These are phyloP conservation scores for Clarias pachynema DNA, from an alignment of 2,797 vertebrate species.

Conservation along the genomic window DNA sequence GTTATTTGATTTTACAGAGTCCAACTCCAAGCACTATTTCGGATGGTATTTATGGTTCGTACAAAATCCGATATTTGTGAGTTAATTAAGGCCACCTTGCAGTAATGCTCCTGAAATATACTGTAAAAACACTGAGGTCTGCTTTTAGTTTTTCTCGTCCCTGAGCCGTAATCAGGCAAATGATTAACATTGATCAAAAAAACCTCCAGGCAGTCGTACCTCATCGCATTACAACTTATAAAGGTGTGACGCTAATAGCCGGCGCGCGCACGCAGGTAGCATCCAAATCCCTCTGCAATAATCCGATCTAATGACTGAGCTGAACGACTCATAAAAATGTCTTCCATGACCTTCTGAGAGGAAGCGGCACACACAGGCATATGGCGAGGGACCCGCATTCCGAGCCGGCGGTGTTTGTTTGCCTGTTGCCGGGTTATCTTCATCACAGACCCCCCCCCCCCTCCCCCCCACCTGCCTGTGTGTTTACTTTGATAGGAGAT, in stretches of 20 bases:
- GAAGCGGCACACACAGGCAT: constrained; percentile 58
- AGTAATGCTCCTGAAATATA: no score
- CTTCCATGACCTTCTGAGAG: constrained; percentile 61
- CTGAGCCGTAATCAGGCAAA: constrained; percentile 1
- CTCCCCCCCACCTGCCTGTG: not conserved
- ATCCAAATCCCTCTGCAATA: constrained; percentile 72
- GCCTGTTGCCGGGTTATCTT: constrained; percentile 52
- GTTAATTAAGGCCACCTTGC: not conserved
- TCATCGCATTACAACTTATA: constrained; percentile 69
- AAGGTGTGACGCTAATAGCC: constrained; percentile 66
- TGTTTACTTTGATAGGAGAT: constrained; percentile 32
- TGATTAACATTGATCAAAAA: constrained; percentile 11
- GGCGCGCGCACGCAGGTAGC: constrained; percentile 68
- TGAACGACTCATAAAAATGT: constrained; percentile 75
- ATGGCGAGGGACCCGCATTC: constrained; percentile 63
- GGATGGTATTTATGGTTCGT: not conserved
- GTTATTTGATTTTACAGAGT: not conserved
- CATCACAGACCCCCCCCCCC: constrained; percentile 37
- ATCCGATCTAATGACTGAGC: constrained; percentile 76
- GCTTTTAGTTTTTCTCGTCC: not conserved
- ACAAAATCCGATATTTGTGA: not conserved
- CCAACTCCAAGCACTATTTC: not conserved
- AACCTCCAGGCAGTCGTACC: constrained; percentile 68
- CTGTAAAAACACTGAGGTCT: not conserved
- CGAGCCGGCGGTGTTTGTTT: constrained; percentile 61